Base-by-base conservation (phyloP, 2,797 vertebrate species). In the Coregonus suidteri region DNA sequence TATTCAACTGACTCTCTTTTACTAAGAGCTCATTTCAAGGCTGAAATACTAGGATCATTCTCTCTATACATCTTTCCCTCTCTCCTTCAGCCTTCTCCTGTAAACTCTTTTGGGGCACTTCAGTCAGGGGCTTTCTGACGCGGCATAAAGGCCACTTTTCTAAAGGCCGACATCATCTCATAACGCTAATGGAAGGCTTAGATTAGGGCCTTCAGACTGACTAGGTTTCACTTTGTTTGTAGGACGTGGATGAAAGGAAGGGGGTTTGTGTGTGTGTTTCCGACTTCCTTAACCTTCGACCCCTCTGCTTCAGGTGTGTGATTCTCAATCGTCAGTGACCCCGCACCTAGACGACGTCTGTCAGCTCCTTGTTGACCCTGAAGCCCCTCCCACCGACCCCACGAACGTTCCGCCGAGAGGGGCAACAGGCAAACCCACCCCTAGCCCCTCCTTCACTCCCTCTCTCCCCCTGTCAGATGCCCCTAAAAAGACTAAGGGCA, bases 261-360 rank as follows among this genome's bases (percentile, higher is more conserved):
- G 54, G 18, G 56, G n/a, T 56, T 6, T 35, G 1, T 59, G 3
- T 34, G 34, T 52, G 62, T 66, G 37, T 25, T n/a, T 56, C 6
- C 34, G 6, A 53, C 6, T 73, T 6, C 59, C n/a, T 7, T 64
- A 30, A 35, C 2, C 70, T 31, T 5, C 30, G 69, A 51, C 37
- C 41, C 2, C 18, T 59, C 64, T 71, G 25, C 79, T 76, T 56
- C 80, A 90, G 89, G 71, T 82, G 52, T 59, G 54, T n/a, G 54
- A 59, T 16, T 70, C 67, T 1, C 81, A 69, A 2, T 70, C 75
- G 74, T 79, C 82, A 1, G 70, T 75, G 59, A 11, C 25, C 0
- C 53, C 9, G 7, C 72, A 9, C 0, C 54, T 52, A 0, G 1
- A 20, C 35, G 78, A 76, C 1, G 0, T 16, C 15, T 66, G 4